Conservation (phyloP, 1,140 invertebrate species). For the Penaeus vannamei region DNA sequence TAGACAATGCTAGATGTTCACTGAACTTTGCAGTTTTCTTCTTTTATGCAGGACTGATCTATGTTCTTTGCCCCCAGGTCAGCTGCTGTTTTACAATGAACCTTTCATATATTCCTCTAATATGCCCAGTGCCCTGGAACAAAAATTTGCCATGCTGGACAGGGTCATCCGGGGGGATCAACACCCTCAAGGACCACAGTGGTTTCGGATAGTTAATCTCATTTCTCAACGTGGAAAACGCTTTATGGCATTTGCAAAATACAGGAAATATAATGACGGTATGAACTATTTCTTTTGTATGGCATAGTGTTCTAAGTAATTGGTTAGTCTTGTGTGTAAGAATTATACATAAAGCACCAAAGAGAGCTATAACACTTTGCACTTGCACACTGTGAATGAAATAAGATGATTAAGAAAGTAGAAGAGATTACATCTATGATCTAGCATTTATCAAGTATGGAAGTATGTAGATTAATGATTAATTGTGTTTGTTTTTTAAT, state of each 20-base stretch:
- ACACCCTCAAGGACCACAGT: conserved; percentile 78
- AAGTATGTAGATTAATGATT: not conserved
- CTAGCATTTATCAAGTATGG: not conserved
- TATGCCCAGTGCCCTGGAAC: conserved; percentile 75
- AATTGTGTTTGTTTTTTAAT: not conserved
- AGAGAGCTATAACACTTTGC: no score
- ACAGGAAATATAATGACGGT: conserved; percentile 78
- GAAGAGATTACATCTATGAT: not conserved
- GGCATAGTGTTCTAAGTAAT: conserved; percentile 1
- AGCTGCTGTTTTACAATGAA: conserved; percentile 83
- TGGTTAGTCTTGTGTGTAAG: not conserved
- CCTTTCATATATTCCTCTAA: conserved; percentile 79
- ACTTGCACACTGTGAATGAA: no score
- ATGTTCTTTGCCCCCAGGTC: conserved; percentile 33
- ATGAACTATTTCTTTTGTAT: conserved; percentile 21
- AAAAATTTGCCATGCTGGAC: conserved; percentile 76
- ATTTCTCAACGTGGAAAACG: conserved; percentile 75
- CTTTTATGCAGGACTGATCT: not conserved
- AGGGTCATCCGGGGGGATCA: conserved; percentile 76
- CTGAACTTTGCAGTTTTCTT: not conserved
- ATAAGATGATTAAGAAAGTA: not conserved
- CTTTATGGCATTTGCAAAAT: conserved; percentile 87
- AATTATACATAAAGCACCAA: not conserved
- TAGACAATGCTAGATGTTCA: not conserved
- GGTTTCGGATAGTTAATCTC: conserved; percentile 76